Evolutionary conservation across 1,140 invertebrate species (phyloP), one percentile per base, ranked within the genome.

Genomic region (Macrostomum lignano): DNA sequence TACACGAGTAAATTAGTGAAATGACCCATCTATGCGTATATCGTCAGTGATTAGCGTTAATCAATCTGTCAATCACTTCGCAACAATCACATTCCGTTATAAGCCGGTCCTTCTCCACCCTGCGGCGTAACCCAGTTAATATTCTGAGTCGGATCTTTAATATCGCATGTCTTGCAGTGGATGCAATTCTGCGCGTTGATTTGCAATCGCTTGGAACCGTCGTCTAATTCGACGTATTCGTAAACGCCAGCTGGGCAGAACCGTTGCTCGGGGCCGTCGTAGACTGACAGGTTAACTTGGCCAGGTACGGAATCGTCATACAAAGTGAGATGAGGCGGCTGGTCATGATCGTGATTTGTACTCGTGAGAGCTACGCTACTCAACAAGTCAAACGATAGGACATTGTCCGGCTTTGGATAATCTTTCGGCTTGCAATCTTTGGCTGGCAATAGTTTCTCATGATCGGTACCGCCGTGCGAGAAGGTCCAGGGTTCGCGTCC

Each of bases 111-210:
- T 42, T 84, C 88, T 29, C 82, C 82, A 13, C 82, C 82, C 63
- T 98, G 82, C 0, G 88, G 88, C 20, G 78, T 76, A 1, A 96
- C 88, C 88, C 88, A 96, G 52, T 96, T 94, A 49, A 98, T 94
- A 52, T 96, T 96, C 58, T 96, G 88, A 40, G 71, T 81, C 0
- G 81, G 79, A 58, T 94, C 84, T 53, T 98, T 96, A 45, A 98
- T 98, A 57, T 96, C 88, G 61, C 88, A 98, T 5, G 88, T 98
- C 57, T 98, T 98, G 59, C 91, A 98, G 53, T 98, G 91, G 46
- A 98, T 96, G 54, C 91, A 98, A 57, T 98, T 98, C 60, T 93
- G 84, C 25, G 88, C 84, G 54, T 96, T 98, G 34, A 98, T 96
- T 58, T 94, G 81, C 33, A 98, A 61, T 40, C 73, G 65, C 32